phyloP scores from a whole-genome alignment of 92 coral and sea anemone species.

The Virgularia gustaviana region DNA sequence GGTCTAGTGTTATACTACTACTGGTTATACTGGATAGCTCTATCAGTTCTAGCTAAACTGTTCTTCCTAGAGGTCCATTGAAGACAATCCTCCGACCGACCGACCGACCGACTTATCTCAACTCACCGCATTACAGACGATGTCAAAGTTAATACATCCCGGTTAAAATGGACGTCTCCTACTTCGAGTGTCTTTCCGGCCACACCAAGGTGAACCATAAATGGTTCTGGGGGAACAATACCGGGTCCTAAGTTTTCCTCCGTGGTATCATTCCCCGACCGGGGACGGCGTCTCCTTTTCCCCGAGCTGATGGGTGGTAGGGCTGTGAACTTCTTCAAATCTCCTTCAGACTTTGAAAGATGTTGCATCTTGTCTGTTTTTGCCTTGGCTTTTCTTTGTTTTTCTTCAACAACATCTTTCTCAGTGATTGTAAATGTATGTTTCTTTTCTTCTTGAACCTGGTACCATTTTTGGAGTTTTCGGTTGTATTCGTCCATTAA shows the following conservation, averaged over 20 bases:
- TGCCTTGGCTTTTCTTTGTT: slow-evolving; percentile 34
- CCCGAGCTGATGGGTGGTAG: slow-evolving; percentile 82
- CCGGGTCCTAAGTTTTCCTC: slow-evolving; percentile 42
- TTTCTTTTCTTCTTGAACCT: slow-evolving; percentile 77
- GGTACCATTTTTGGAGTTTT: slow-evolving; percentile 74
- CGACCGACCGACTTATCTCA: neutral
- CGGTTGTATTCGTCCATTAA: slow-evolving; percentile 83
- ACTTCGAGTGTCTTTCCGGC: slow-evolving; percentile 78
- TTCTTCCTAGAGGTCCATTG: no score
- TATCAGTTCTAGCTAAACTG: no score
- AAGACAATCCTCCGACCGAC: no score
- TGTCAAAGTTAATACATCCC: neutral
- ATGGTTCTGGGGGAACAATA: slow-evolving; percentile 82
- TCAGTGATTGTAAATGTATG: slow-evolving; percentile 90
- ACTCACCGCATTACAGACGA: slow-evolving; percentile 39
- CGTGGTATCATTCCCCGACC: slow-evolving; percentile 9
- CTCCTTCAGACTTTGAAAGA: slow-evolving; percentile 79
- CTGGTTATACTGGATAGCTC: no score
- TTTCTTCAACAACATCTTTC: slow-evolving; percentile 55
- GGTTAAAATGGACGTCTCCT: slow-evolving; percentile 59
- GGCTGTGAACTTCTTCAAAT: slow-evolving; percentile 80
- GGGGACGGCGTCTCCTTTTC: slow-evolving; percentile 31
- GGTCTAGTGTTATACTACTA: no score
- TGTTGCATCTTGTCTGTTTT: slow-evolving; percentile 25
- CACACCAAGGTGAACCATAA: slow-evolving; percentile 82